Evolutionary conservation across 2,888 invertebrate genomes (phyloP).

Genomic region (Brenthis daphne): DNA sequence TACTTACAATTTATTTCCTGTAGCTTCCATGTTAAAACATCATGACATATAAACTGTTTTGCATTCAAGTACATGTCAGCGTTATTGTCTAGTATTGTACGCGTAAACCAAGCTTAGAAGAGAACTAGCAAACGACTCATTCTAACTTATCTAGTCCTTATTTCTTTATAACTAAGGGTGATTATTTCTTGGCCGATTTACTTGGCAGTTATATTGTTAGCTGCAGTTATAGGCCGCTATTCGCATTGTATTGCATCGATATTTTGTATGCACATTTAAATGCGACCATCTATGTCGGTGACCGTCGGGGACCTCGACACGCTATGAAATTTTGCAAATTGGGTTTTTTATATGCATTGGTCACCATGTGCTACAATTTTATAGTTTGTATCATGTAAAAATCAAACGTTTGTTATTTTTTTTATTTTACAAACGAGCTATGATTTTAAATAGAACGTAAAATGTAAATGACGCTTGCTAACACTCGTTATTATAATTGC

Average conservation of each 20-base stretch:
- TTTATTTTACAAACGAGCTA: slow-evolving; percentile 17
- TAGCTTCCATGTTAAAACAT: slow-evolving; percentile 64
- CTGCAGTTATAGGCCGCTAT: slow-evolving; percentile 57
- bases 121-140: slow-evolving; percentile 27
- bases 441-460: slow-evolving; percentile 11
- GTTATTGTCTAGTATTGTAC: slow-evolving; percentile 73
- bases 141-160: slow-evolving; percentile 41
- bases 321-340: slow-evolving; percentile 58
- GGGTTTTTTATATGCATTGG: slow-evolving; percentile 50
- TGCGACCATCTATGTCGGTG: slow-evolving; percentile 71
- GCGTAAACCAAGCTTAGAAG: slow-evolving; percentile 36
- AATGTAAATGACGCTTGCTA: not conserved
- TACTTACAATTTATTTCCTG: slow-evolving; percentile 58
- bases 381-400: slow-evolving; percentile 30
- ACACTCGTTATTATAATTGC: not conserved
- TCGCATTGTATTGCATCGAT: slow-evolving; percentile 73
- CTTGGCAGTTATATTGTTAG: slow-evolving; percentile 43
- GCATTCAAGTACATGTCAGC: slow-evolving; percentile 75
- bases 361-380: slow-evolving; percentile 42
- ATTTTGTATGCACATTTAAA: slow-evolving; percentile 80
- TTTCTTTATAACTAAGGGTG: slow-evolving; percentile 33
- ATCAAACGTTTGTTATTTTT: slow-evolving; percentile 38
- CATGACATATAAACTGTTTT: slow-evolving; percentile 73
- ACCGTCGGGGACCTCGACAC: slow-evolving; percentile 57
- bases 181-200: slow-evolving; percentile 43